Evolutionary conservation across 2,113 vertebrate species (phyloP).

Genomic region (Datnioides undecimradiatus): DNA sequence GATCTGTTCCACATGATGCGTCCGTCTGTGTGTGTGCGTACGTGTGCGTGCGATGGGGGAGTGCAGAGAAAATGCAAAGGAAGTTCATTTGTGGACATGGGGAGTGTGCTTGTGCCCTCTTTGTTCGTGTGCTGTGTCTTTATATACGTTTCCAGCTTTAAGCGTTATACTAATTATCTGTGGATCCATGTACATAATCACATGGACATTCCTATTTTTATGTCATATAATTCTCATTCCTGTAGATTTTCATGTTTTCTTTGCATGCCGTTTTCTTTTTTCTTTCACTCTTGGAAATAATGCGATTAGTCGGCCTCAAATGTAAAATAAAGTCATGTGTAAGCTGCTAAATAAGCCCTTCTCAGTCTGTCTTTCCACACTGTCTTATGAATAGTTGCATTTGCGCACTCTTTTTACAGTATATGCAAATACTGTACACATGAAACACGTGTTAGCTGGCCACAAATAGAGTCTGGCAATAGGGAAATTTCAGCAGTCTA

Average conservation of each 20-base stretch:
- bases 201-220: not conserved
- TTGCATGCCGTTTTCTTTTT: not conserved
- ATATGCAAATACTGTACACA: not conserved
- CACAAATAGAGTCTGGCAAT: not conserved
- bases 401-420: not conserved
- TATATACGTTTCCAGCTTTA: not conserved
- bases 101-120: not conserved
- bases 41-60: slow-evolving; percentile 22
- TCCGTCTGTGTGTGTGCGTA: slow-evolving; percentile 26
- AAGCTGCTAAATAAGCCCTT: not conserved
- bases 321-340: no score
- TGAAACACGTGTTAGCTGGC: not conserved
- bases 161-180: not conserved
- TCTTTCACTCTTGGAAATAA: not conserved
- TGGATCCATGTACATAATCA: not conserved
- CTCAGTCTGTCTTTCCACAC: not conserved
- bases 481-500: not conserved
- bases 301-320: not conserved
- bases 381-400: not conserved
- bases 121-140: not conserved
- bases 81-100: slow-evolving; percentile 51
- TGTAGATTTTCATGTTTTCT: not conserved
- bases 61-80: slow-evolving; percentile 38
- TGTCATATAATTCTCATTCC: not conserved
- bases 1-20: slow-evolving; percentile 76